Percentiles rank a stretch among this genome's conserved stretches.
These are phyloP conservation scores for Raja brachyura DNA, from an alignment of 2,113 vertebrate species.

Conservation along the genomic window DNA sequence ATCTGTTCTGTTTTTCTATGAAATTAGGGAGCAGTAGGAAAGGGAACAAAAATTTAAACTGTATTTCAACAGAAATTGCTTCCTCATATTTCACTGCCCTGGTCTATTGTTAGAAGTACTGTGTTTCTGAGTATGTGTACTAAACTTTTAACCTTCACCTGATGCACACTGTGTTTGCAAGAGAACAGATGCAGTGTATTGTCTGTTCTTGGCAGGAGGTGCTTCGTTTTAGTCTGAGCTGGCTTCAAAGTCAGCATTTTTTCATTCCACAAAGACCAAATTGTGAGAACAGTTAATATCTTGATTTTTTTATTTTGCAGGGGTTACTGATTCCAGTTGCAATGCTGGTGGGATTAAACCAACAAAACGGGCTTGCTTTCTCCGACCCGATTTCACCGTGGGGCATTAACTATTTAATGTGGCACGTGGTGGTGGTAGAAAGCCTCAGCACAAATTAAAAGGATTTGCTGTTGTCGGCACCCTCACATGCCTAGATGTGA, in stretches of 20 bases:
- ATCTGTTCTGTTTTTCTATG: background rate
- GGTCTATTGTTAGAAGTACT: background rate
- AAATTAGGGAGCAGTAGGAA: slow-evolving; percentile 6
- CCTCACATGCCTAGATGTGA: background rate
- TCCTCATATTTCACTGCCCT: slow-evolving; percentile 19
- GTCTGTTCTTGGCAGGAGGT: no score
- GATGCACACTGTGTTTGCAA: background rate
- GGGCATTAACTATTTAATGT: background rate
- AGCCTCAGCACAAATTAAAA: background rate
- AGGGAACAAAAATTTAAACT: slow-evolving; percentile 12
- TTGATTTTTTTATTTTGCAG: background rate
- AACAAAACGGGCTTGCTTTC: background rate
- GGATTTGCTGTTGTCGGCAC: background rate
- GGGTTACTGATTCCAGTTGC: background rate
- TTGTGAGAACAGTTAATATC: no score
- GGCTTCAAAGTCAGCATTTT: background rate
- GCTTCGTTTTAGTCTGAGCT: background rate
- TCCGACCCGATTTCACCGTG: background rate
- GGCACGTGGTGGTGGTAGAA: background rate
- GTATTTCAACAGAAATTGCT: background rate
- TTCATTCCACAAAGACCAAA: no score
- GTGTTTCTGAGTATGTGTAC: background rate
- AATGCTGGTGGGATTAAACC: background rate
- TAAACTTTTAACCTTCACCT: slow-evolving; percentile 6
- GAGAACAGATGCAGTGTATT: background rate